Conservation (phyloP, 2,888 invertebrate species). For the Folsomia manolachei region DNA sequence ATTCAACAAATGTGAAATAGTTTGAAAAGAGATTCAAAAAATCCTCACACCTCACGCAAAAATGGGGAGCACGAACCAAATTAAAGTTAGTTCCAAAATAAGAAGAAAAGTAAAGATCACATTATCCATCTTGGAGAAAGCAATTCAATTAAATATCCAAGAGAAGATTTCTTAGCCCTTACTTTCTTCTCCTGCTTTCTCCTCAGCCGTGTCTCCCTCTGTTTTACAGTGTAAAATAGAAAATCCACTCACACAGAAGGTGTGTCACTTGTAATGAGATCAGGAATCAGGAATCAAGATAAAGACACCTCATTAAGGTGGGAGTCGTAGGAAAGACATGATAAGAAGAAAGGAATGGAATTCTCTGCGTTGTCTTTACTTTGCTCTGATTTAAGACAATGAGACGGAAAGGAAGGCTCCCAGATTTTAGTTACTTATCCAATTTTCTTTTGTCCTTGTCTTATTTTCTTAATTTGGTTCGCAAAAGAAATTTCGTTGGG, state of each 20-base stretch:
- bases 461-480: neutral
- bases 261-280: conserved; percentile 42
- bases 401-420: no score
- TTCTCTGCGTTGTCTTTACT: neutral
- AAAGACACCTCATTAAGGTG: conserved; percentile 51
- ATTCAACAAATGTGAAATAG: neutral
- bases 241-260: neutral
- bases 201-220: neutral
- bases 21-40: no score
- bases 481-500: neutral
- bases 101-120: neutral
- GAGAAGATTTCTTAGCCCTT: neutral
- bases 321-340: conserved; percentile 35
- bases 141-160: conserved; percentile 46
- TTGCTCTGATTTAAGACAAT: neutral
- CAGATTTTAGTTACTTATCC: neutral
- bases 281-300: conserved; percentile 38
- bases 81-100: neutral
- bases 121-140: conserved; percentile 1
- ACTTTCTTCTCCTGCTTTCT: neutral
- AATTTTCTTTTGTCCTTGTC: neutral
- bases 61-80: neutral
- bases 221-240: neutral
- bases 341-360: neutral
- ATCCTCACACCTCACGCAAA: neutral